These are phyloP conservation scores for Sciaenops ocellatus DNA, from an alignment of 2,797 vertebrate species.

Conservation along the genomic window DNA sequence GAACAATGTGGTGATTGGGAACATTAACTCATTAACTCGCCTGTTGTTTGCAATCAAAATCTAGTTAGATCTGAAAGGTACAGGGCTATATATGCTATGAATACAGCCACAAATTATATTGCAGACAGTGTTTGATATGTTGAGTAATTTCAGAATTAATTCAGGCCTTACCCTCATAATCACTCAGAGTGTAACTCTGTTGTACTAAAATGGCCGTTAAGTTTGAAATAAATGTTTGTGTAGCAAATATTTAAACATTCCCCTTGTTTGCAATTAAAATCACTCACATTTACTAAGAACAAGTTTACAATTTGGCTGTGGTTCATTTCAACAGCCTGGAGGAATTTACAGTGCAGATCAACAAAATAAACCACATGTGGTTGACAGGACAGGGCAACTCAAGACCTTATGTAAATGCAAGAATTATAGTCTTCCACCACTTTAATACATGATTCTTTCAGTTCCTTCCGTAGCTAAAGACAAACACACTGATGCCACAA, in stretches of 20 bases:
- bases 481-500: not conserved
- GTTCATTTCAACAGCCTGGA: not conserved
- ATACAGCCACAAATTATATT: not conserved
- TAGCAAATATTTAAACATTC: not conserved
- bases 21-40: constrained; percentile 10
- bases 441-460: not conserved
- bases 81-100: not conserved
- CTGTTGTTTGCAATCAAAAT: constrained; percentile 7
- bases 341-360: not conserved
- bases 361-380: not conserved
- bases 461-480: not conserved
- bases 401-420: not conserved
- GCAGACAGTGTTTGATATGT: not conserved
- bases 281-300: not conserved
- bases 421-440: not conserved
- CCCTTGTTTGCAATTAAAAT: not conserved
- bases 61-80: not conserved
- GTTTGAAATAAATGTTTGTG: not conserved
- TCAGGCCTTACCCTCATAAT: not conserved
- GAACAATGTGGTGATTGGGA: constrained; percentile 12
- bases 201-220: not conserved
- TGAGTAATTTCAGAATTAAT: not conserved
- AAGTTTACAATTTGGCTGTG: not conserved
- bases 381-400: not conserved
- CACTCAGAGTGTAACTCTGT: not conserved